These are phyloP conservation scores for Eubucco bourcierii DNA, from an alignment of 2,113 vertebrate species.

Conservation along the genomic window DNA sequence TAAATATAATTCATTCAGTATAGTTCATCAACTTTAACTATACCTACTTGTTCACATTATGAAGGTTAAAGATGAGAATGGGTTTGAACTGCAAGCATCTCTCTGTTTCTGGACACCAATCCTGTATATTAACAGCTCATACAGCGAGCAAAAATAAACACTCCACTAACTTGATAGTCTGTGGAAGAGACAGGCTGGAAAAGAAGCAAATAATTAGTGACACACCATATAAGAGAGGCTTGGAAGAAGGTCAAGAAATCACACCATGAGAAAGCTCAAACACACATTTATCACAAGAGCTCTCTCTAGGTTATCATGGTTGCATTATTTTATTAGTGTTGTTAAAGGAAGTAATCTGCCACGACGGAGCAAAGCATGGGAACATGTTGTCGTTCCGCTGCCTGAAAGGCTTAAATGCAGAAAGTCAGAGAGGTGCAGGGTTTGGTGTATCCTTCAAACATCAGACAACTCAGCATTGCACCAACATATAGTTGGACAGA, in stretches of 20 bases:
- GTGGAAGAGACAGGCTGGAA: conserved; percentile 10
- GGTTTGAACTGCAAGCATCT: not conserved
- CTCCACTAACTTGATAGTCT: conserved; percentile 25
- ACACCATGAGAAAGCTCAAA: not conserved
- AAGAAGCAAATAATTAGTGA: conserved; percentile 33
- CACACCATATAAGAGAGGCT: not conserved
- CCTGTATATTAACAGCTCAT: not conserved
- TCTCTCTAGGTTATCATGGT: not conserved
- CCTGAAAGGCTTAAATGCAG: not conserved
- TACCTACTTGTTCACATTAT: conserved; percentile 28
- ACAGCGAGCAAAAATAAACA: conserved; percentile 34
- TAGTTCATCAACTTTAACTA: conserved; percentile 25
- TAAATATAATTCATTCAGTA: conserved; percentile 38
- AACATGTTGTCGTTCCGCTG: not conserved
- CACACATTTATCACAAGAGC: not conserved
- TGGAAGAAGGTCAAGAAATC: conserved; percentile 33
- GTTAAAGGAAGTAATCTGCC: not conserved
- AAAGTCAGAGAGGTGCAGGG: fast-evolving
- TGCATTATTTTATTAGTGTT: conserved; percentile 22
- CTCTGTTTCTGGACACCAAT: not conserved
- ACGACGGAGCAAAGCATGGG: not conserved
- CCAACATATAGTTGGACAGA: not conserved
- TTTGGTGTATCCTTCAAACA: not conserved
- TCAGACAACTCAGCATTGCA: not conserved
- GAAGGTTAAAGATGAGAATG: conserved; percentile 37